phyloP scores from a whole-genome alignment of 1,140 invertebrate species.

The Zaprionus nigranus region DNA sequence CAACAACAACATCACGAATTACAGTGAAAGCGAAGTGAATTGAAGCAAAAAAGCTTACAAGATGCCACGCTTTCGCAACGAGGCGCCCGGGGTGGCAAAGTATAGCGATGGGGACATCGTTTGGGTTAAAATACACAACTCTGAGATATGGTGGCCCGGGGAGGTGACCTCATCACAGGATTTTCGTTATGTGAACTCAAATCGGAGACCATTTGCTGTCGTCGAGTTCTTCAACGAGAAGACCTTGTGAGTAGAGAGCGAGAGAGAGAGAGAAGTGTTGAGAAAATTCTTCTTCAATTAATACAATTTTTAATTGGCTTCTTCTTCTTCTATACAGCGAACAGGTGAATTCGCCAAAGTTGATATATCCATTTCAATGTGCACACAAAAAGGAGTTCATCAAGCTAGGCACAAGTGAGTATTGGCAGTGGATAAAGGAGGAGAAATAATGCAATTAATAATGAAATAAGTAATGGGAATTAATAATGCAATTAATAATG shows the following conservation, averaged over 20 bases:
- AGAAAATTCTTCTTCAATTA: background rate
- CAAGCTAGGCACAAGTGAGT: conserved; percentile 91
- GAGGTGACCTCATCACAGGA: conserved; percentile 87
- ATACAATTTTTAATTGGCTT: background rate
- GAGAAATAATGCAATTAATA: too few relatives aligned
- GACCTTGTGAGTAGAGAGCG: conserved; percentile 88
- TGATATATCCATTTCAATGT: conserved; percentile 91
- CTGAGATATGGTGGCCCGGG: conserved; percentile 91
- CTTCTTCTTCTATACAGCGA: conserved; percentile 86
- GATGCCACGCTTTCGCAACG: conserved; percentile 62
- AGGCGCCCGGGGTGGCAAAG: conserved; percentile 21
- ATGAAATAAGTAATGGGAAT: too few relatives aligned
- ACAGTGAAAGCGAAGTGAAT: background rate
- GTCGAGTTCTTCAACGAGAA: conserved; percentile 94
- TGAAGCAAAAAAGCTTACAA: background rate
- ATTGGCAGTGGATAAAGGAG: background rate
- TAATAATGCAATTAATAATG: too few relatives aligned
- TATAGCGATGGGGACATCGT: conserved; percentile 91
- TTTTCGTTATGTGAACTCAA: conserved; percentile 85
- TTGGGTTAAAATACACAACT: conserved; percentile 90
- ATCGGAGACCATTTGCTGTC: conserved; percentile 89
- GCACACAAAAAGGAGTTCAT: conserved; percentile 91
- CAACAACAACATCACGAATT: background rate
- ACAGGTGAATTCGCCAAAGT: conserved; percentile 89
- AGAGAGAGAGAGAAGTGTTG: background rate